These are phyloP conservation scores for Maccullochella peelii DNA, from an alignment of 2,113 vertebrate species.

Conservation along the genomic window DNA sequence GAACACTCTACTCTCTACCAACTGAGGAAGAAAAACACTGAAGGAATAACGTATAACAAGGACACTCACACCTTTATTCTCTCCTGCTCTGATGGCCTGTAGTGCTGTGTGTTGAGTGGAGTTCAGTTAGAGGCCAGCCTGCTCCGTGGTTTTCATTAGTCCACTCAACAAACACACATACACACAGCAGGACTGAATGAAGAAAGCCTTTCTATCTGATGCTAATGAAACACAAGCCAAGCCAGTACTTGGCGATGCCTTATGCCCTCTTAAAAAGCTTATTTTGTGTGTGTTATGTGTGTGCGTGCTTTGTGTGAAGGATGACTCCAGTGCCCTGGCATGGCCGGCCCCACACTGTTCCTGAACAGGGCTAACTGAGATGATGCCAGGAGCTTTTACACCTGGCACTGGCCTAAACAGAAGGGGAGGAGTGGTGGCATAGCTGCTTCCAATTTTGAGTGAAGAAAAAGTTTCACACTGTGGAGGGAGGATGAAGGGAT, in stretches of 20 bases:
- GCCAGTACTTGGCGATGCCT: slow-evolving; percentile 70
- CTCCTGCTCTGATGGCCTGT: slow-evolving; percentile 13
- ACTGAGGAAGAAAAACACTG: neutral
- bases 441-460: slow-evolving; percentile 36
- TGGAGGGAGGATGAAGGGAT: slow-evolving; percentile 59
- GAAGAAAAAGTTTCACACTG: slow-evolving; percentile 61
- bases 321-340: slow-evolving; percentile 69
- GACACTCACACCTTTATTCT: slow-evolving; percentile 23
- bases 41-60: slow-evolving; percentile 22
- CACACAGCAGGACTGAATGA: slow-evolving; percentile 47
- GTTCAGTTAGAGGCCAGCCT: slow-evolving; percentile 61
- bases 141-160: slow-evolving; percentile 55
- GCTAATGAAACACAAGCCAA: slow-evolving; percentile 73
- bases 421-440: slow-evolving; percentile 31
- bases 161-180: slow-evolving; percentile 14
- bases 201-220: slow-evolving; percentile 72
- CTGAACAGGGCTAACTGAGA: slow-evolving; percentile 66
- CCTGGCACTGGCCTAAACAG: slow-evolving; percentile 72
- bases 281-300: slow-evolving; percentile 35
- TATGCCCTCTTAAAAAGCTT: slow-evolving; percentile 53
- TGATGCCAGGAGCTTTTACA: slow-evolving; percentile 76
- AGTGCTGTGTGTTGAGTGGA: slow-evolving; percentile 30
- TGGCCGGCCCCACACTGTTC: slow-evolving; percentile 49
- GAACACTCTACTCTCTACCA: neutral
- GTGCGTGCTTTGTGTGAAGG: slow-evolving; percentile 47